Evolutionary conservation across 2,888 invertebrate species (phyloP).

Genomic region (Druceiella hillmani): DNA sequence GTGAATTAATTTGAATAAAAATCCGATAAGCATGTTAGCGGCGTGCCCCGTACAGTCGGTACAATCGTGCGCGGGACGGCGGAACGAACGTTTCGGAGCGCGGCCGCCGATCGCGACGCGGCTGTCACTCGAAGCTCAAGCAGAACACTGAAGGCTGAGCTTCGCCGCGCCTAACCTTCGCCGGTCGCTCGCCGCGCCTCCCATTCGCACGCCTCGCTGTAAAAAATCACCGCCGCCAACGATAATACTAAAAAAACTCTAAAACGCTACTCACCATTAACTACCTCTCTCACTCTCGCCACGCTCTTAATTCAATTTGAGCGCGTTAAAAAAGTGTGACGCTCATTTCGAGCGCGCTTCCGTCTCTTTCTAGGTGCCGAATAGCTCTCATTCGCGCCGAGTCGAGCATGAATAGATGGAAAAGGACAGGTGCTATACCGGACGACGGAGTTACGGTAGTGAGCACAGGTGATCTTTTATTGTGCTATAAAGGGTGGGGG

Average conservation of each 20-base stretch:
- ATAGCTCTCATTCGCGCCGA: conserved; percentile 50
- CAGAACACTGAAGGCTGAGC: conserved; percentile 55
- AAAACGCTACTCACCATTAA: conserved; percentile 30
- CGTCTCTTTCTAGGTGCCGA: conserved; percentile 45
- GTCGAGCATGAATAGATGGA: conserved; percentile 48
- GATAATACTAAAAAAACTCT: conserved; percentile 51
- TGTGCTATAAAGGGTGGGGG: too few species aligned
- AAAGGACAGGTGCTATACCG: conserved; percentile 53
- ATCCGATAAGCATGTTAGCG: too few species aligned
- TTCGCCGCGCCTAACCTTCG: conserved; percentile 44
- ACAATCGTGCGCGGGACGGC: background rate
- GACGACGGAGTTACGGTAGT: conserved; percentile 50
- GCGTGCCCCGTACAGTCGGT: too few species aligned
- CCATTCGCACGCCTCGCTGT: conserved; percentile 52
- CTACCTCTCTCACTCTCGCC: conserved; percentile 49
- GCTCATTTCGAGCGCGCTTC: conserved; percentile 47
- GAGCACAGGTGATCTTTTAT: conserved; percentile 54
- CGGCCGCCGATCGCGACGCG: conserved; percentile 38
- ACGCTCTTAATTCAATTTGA: conserved; percentile 52
- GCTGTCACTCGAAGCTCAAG: conserved; percentile 51
- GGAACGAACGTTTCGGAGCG: conserved; percentile 8
- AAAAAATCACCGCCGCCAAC: conserved; percentile 48
- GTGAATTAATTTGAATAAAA: too few species aligned
- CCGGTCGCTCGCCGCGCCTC: conserved; percentile 52
- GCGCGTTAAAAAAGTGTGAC: conserved; percentile 48